phyloP scores from a whole-genome alignment of 2,113 vertebrate species.

The Sakesphorus luctuosus region DNA sequence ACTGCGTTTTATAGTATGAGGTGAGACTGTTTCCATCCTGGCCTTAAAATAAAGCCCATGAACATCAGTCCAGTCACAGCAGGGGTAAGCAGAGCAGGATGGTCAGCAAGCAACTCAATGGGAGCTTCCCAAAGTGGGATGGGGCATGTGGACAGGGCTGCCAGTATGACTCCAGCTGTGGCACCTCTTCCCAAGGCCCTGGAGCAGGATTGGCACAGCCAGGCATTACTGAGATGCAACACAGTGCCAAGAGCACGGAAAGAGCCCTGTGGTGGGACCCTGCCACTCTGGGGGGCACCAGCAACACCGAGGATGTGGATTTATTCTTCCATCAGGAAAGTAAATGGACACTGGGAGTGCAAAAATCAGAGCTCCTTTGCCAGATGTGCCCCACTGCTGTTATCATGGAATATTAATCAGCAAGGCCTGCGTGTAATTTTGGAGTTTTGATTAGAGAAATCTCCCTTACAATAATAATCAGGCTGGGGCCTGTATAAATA shows the following conservation, averaged over 20 bases:
- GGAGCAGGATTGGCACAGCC: not conserved
- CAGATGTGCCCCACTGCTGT: slow-evolving; percentile 78
- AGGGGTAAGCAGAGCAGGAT: accelerated
- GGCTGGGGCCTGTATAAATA: slow-evolving; percentile 70
- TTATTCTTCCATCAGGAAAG: slow-evolving; percentile 63
- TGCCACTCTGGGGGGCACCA: accelerated
- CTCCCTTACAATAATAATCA: slow-evolving; percentile 82
- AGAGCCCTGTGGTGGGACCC: not conserved
- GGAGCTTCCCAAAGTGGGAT: not conserved
- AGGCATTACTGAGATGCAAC: not conserved
- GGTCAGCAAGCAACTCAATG: accelerated
- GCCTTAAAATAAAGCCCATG: not conserved
- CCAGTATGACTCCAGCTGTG: not conserved
- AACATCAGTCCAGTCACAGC: accelerated
- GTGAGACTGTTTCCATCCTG: slow-evolving; percentile 39
- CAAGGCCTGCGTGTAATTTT: slow-evolving; percentile 77
- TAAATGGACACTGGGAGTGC: slow-evolving; percentile 37
- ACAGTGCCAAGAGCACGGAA: accelerated
- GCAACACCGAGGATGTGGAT: not conserved
- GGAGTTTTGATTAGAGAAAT: slow-evolving; percentile 83
- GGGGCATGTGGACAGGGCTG: not conserved
- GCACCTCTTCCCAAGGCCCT: not conserved
- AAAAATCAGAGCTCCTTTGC: slow-evolving; percentile 46
- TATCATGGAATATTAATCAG: slow-evolving; percentile 82
- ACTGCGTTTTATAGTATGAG: not conserved